phyloP scores from a whole-genome alignment of 2,113 vertebrate species.

The Emydura subglobosa region DNA sequence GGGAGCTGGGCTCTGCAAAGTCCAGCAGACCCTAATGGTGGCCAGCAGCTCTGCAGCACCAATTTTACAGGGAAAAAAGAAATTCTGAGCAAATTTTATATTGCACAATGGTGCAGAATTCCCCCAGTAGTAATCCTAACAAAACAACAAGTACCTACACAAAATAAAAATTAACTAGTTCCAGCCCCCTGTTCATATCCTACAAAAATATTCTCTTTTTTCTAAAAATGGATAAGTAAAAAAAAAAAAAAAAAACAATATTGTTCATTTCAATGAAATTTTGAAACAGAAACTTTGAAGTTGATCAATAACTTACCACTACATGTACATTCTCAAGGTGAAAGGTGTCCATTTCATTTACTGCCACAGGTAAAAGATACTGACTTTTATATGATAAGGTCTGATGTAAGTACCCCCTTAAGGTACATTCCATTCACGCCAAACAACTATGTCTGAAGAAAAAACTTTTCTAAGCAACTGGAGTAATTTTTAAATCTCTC shows the following conservation, averaged over 20 bases:
- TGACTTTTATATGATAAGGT: not conserved
- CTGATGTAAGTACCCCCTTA: not conserved
- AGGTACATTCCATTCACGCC: not conserved
- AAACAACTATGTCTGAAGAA: not conserved
- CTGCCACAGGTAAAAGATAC: not conserved
- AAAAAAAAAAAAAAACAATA: not conserved
- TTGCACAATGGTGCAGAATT: too few species aligned
- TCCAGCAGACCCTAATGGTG: too few species aligned
- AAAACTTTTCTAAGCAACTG: not conserved
- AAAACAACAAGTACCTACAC: not conserved
- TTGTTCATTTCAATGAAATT: not conserved
- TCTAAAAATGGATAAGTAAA: not conserved
- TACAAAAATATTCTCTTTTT: not conserved
- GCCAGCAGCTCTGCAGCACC: too few species aligned
- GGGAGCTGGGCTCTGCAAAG: too few species aligned
- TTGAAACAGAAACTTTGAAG: not conserved
- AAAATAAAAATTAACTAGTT: not conserved
- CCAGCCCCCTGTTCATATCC: not conserved
- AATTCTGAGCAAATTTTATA: too few species aligned
- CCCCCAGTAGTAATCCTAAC: too few species aligned
- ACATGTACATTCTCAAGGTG: not conserved
- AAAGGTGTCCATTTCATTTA: not conserved
- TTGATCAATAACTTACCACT: not conserved
- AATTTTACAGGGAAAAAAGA: too few species aligned
- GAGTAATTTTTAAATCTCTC: not conserved